phyloP scores from a whole-genome alignment of 2,113 vertebrate species.

The Oxyruncus cristatus region DNA sequence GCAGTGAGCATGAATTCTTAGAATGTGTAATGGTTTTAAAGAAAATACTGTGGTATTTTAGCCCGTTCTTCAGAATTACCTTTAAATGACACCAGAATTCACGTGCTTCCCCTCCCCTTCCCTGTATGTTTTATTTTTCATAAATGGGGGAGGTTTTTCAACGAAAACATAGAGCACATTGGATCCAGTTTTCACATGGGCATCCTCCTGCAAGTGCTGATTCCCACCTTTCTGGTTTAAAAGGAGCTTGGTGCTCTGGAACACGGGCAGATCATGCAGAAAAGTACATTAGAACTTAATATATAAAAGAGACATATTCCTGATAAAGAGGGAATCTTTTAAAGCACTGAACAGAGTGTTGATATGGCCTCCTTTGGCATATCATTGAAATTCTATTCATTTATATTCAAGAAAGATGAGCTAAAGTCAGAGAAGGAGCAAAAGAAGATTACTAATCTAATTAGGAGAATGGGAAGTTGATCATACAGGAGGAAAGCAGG shows the following conservation, averaged over 20 bases:
- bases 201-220: not conserved
- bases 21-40: not conserved
- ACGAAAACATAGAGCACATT: not conserved
- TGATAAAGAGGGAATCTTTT: not conserved
- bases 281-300: not conserved
- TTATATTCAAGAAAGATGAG: not conserved
- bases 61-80: not conserved
- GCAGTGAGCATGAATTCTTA: not conserved
- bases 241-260: not conserved
- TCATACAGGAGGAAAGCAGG: not conserved
- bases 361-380: not conserved
- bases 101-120: not conserved
- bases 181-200: not conserved
- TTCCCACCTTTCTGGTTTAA: not conserved
- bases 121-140: not conserved
- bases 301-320: not conserved
- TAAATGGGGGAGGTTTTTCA: not conserved
- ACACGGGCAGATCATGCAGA: not conserved
- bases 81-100: not conserved
- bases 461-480: not conserved
- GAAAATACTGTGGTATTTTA: not conserved
- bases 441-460: not conserved
- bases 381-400: not conserved
- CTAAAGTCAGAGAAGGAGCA: not conserved
- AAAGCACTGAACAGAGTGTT: not conserved